Base-by-base conservation (phyloP, 2,797 vertebrate genomes). In the Loris lydekkerianus region DNA sequence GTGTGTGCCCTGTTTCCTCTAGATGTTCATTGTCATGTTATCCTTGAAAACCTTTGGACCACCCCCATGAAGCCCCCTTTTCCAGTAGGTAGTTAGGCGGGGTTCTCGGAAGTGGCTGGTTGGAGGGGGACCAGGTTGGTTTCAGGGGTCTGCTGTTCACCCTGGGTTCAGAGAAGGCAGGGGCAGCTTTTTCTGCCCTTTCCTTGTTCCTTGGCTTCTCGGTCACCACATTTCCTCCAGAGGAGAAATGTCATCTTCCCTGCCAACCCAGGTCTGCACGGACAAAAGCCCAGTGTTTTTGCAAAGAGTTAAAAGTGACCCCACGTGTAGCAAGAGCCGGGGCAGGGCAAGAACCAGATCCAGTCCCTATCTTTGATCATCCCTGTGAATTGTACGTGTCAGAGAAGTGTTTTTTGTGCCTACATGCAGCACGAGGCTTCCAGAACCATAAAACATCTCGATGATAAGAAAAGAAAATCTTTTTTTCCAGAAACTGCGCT, bases 401-500 rank as follows among this genome's bases (percentile, higher is more conserved):
- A 94, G 97, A 98, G 92, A 4, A 13, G 88, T 97, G 63, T 70
- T 95, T 63, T 97, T 86, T 46, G n/a, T 46, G 37, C 27, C 97
- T 91, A 43, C 92, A 25, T 96, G 95, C 81, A 70, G 95, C 97
- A 94, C 89, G 81, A 97, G 96, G 95, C 96, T 97, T 95, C 97
- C 97, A 96, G 97, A 93, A 88, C 89, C 67, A 4, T 17, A 3
- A n/a, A 58, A 2, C 65, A 34, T n/a, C 78, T 80, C 17, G 9
- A 5, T 4, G 31, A 56, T 3, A 20, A 7, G 73, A n/a, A 72
- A n/a, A 81, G 78, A 86, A 67, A 53, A 81, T 23, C 80, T 70
- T 88, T 37, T 97, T 98, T 98, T 96, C 97, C 91, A 97, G 97
- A 98, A 98, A 91, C 90, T 0, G 10, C 6, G 78, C 97, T 97